Conservation (phyloP, 2,113 vertebrate species). For the Callocephalon fimbriatum region DNA sequence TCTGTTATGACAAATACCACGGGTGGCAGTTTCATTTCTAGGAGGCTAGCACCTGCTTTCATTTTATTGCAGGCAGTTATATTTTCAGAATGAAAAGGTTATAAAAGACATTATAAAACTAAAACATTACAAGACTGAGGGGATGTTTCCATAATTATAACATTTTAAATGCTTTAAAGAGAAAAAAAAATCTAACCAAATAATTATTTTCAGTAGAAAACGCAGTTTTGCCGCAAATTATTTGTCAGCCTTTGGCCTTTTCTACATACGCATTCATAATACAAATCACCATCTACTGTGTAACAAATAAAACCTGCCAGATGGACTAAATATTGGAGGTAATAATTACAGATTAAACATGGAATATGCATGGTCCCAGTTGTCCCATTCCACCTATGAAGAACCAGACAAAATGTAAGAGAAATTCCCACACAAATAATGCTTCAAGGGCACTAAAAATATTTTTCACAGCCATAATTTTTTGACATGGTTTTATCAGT, state of each 20-base stretch:
- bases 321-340: conserved; percentile 4
- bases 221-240: neutral
- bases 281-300: neutral
- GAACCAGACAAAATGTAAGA: neutral
- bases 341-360: conserved; percentile 40
- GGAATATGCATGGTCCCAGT: neutral
- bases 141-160: neutral
- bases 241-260: neutral
- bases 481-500: neutral
- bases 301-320: conserved; percentile 33
- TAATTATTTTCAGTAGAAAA: neutral
- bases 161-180: neutral
- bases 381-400: neutral
- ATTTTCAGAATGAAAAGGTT: neutral
- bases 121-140: neutral
- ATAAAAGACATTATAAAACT: neutral
- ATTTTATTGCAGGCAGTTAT: neutral
- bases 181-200: neutral
- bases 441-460: neutral
- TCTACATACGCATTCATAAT: neutral
- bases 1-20: neutral
- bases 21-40: neutral
- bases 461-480: neutral
- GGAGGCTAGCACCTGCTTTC: neutral
- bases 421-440: neutral